phyloP scores from a whole-genome alignment of 2,888 invertebrate species.

The Chymomyza procnemis region DNA sequence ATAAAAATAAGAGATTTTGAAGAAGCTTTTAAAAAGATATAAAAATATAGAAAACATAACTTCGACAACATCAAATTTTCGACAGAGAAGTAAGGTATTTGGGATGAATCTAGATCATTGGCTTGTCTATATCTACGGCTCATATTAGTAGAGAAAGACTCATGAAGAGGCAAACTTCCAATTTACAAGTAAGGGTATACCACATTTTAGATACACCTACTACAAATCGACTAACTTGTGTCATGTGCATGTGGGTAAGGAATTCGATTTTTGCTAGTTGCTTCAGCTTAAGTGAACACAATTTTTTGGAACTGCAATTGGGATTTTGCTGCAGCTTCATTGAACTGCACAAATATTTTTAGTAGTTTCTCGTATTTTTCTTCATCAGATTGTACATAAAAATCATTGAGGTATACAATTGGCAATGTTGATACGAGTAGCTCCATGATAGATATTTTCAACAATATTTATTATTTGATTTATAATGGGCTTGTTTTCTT shows the following conservation, averaged over 20 bases:
- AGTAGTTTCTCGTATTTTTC: not conserved
- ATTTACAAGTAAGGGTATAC: no score
- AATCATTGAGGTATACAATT: constrained; percentile 68
- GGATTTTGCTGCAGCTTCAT: constrained; percentile 14
- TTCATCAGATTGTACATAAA: constrained; percentile 20
- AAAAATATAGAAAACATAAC: no score
- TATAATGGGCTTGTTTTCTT: constrained; percentile 33
- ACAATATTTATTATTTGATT: constrained; percentile 69
- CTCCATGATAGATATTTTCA: constrained; percentile 59
- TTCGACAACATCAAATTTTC: no score
- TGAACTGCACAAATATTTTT: not conserved
- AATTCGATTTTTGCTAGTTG: not conserved
- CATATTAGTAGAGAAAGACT: no score
- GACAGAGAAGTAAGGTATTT: no score
- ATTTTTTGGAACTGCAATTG: constrained; percentile 31
- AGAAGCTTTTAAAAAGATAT: no score
- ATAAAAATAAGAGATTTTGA: no score
- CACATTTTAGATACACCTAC: no score
- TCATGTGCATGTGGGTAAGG: not conserved
- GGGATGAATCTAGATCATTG: no score
- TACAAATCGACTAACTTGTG: no score
- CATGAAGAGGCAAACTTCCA: no score
- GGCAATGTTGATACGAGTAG: constrained; percentile 40
- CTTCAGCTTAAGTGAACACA: constrained; percentile 1
- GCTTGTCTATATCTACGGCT: no score